These are phyloP conservation scores for Drosophila dives DNA, from an alignment of 2,888 invertebrate species.

Conservation along the genomic window DNA sequence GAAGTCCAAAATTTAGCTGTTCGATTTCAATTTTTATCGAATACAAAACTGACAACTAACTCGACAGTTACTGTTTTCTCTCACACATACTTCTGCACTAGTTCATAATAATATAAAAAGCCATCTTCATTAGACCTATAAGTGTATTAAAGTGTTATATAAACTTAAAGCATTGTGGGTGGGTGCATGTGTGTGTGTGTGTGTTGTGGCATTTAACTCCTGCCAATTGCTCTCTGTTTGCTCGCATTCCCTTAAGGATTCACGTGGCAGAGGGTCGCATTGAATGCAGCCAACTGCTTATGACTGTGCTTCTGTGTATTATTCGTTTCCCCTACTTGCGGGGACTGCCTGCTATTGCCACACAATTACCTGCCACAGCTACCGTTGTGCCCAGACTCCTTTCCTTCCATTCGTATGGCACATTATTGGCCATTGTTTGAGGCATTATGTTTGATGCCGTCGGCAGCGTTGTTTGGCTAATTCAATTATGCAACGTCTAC, in stretches of 20 bases:
- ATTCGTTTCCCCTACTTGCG: constrained; percentile 26
- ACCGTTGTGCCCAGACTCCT: constrained; percentile 12
- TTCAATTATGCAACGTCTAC: constrained; percentile 66
- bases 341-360: constrained; percentile 30
- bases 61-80: not conserved
- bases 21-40: not conserved
- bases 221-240: constrained; percentile 34
- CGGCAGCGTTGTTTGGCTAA: constrained; percentile 65
- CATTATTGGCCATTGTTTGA: constrained; percentile 60
- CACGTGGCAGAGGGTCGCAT: constrained; percentile 9
- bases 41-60: not conserved
- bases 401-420: constrained; percentile 33
- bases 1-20: not conserved
- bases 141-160: not conserved
- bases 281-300: constrained; percentile 14
- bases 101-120: not conserved
- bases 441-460: constrained; percentile 49
- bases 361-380: constrained; percentile 36
- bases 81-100: not conserved
- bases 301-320: constrained; percentile 27
- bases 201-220: constrained; percentile 6
- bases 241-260: constrained; percentile 15
- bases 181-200: too few relatives aligned
- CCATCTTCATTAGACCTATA: not conserved
- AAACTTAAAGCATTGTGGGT: not conserved